These are phyloP conservation scores for Trachelipus rathkii DNA, from an alignment of 1,140 invertebrate species.

Conservation along the genomic window DNA sequence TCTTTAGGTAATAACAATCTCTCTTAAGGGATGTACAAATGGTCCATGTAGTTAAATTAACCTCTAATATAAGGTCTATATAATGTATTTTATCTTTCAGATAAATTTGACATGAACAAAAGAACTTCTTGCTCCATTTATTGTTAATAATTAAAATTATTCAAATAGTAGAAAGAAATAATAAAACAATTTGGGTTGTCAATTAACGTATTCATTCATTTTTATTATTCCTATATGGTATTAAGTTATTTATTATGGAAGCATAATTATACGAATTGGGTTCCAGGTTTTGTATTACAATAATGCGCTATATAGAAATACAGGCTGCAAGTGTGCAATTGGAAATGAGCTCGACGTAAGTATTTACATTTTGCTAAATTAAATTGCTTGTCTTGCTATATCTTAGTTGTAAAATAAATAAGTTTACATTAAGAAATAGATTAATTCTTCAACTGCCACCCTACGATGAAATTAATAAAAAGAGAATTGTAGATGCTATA, in stretches of 20 bases:
- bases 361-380: too few species aligned
- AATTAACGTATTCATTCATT: too few species aligned
- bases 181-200: too few species aligned
- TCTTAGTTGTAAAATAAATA: too few species aligned
- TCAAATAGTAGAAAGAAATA: slow-evolving; percentile 28
- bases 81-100: slow-evolving; percentile 61
- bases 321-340: slow-evolving; percentile 66
- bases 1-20: slow-evolving; percentile 51
- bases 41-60: too few species aligned
- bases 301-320: slow-evolving; percentile 67
- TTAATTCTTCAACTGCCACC: background rate
- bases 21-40: too few species aligned
- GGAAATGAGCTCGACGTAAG: slow-evolving; percentile 68
- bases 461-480: too few species aligned
- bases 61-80: slow-evolving; percentile 53
- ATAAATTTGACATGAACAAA: slow-evolving; percentile 51
- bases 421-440: slow-evolving; percentile 12
- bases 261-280: too few species aligned
- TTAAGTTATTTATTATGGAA: too few species aligned
- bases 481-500: too few species aligned
- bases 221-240: too few species aligned
- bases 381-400: too few species aligned
- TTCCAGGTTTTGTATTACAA: slow-evolving; percentile 60
- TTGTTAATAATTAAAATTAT: slow-evolving; percentile 56
- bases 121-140: slow-evolving; percentile 54